Evolutionary conservation across 2,113 vertebrate genomes (phyloP).

Genomic region (Speoplatyrhinus poulsoni): DNA sequence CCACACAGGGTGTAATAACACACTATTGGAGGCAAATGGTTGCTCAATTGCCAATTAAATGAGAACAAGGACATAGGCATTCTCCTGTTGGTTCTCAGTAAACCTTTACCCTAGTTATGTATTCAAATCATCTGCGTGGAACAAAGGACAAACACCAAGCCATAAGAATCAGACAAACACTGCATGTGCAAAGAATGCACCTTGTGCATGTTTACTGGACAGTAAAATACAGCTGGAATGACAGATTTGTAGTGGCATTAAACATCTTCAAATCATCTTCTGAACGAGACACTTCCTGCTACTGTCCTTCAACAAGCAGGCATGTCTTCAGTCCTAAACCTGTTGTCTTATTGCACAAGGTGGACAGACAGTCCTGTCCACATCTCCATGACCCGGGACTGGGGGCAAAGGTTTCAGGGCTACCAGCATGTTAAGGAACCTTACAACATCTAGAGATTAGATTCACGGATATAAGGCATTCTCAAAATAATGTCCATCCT

Average conservation of each 20-base stretch:
- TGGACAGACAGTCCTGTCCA: neutral
- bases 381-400: no score
- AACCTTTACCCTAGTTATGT: no score
- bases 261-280: no score
- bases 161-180: neutral
- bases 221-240: slow-evolving; percentile 70
- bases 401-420: no score
- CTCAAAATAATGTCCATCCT: slow-evolving; percentile 9
- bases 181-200: slow-evolving; percentile 42
- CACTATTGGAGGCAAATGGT: no score
- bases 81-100: no score
- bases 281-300: slow-evolving; percentile 26
- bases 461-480: slow-evolving; percentile 52
- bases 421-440: no score
- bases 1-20: no score
- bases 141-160: neutral
- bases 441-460: no score
- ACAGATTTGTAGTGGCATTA: slow-evolving; percentile 5
- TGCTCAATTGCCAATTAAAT: no score
- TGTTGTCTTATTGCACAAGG: slow-evolving; percentile 27
- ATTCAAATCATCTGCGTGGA: no score
- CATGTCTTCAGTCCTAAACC: slow-evolving; percentile 33
- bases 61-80: no score
- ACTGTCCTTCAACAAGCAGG: slow-evolving; percentile 62
- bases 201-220: slow-evolving; percentile 61